phyloP scores from a whole-genome alignment of 2,113 vertebrate species.

The Eolophus roseicapilla region DNA sequence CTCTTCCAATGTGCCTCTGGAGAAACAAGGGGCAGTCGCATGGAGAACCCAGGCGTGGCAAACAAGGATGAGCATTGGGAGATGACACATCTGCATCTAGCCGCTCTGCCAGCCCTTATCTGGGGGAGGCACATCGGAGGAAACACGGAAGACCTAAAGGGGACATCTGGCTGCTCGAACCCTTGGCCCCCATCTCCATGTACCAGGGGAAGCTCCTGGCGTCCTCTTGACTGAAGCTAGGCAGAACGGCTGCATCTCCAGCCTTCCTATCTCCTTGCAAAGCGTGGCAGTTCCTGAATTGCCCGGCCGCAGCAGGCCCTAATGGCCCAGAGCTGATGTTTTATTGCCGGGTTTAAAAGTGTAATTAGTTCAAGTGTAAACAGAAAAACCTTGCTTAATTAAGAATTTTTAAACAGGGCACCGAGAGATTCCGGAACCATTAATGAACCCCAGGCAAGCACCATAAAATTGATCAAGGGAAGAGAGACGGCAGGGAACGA shows the following conservation, averaged over 20 bases:
- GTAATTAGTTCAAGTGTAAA: conserved; percentile 91
- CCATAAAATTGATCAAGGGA: conserved; percentile 82
- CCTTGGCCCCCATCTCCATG: conserved; percentile 64
- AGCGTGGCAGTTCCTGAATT: conserved; percentile 80
- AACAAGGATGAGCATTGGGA: background rate
- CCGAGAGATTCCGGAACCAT: conserved; percentile 79
- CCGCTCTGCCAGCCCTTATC: conserved; percentile 14
- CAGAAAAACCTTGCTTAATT: conserved; percentile 88
- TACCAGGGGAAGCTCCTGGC: conserved; percentile 54
- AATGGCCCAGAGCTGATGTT: conserved; percentile 83
- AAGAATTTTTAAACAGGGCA: conserved; percentile 88
- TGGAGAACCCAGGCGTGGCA: background rate
- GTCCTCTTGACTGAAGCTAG: conserved; percentile 79
- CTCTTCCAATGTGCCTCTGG: accelerated
- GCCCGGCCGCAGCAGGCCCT: conserved; percentile 69
- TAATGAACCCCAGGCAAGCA: conserved; percentile 76
- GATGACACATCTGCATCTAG: background rate
- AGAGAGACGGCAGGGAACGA: conserved; percentile 36
- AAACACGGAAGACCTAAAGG: conserved; percentile 61
- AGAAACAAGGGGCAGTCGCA: accelerated
- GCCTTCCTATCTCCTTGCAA: conserved; percentile 74
- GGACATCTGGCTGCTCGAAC: conserved; percentile 63
- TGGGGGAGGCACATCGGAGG: conserved; percentile 20
- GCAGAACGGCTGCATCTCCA: conserved; percentile 64
- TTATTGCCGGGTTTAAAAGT: conserved; percentile 89